Evolutionary conservation across 2,113 vertebrate species (phyloP), one percentile per base, ranked within the genome.

Genomic region (Dicentrarchus labrax): DNA sequence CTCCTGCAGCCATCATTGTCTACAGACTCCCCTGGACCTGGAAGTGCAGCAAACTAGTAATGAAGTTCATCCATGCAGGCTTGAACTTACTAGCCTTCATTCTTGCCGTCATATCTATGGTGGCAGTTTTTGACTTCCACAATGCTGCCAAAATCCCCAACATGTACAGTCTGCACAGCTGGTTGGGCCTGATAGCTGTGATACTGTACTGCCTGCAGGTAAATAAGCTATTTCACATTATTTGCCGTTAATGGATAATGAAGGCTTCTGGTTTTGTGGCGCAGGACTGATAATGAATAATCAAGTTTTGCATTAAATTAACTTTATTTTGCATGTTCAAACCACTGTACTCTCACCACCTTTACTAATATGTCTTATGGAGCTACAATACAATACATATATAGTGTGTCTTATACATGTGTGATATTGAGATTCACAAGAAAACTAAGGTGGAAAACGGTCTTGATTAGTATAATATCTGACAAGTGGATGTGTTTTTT

Each of bases 151-250:
- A 86, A 1, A 97, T 97, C 83, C 96, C 97, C 76, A 97, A 99
- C 90, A 97, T 99, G 98, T 99, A 99, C 94, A 99, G 97, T 81
- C 94, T 99, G 73, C 98, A 99, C 94, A 99, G 98, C 95, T 99
- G 98, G 98, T 83, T 99, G 83, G 98, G 98, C 21, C 88, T 99
- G 87, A n/a, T 51, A 12, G 96, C 90, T 24, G 91, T 98, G 72
- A 92, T 97, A 78, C 86, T 97, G 43, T 98, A 97, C 38, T 6
- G 92, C 65, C 72, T 96, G 16, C 98, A 99, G 97, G 98, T 99
- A 84, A 95, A 94, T 88, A 72, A 72, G 68, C 84, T 50, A 4
- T 17, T 54, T 15, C 5, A n/a, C 41, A 36, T 22, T 2, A 11
- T 64, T 50, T 48, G 0, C 22, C 30, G 45, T 17, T 9, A 19